Evolutionary conservation across 2,113 vertebrate genomes (phyloP).

Genomic region (Oceanites oceanicus): DNA sequence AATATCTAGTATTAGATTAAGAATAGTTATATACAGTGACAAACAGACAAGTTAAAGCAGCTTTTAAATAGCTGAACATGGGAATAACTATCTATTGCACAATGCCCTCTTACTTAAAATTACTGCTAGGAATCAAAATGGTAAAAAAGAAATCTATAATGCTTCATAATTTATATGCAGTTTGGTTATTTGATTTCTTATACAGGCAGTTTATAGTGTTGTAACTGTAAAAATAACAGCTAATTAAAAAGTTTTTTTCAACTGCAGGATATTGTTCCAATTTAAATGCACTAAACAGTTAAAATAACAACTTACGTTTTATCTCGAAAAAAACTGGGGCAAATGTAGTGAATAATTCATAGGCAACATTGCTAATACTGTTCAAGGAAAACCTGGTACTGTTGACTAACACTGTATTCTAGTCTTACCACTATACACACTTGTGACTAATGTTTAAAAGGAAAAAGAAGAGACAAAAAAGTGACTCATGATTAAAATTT

Average conservation of each 20-base stretch:
- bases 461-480: slow-evolving; percentile 49
- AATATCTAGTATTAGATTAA: slow-evolving; percentile 78
- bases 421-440: slow-evolving; percentile 51
- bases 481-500: slow-evolving; percentile 71
- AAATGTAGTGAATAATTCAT: slow-evolving; percentile 51
- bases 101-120: slow-evolving; percentile 81
- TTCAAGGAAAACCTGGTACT: slow-evolving; percentile 42
- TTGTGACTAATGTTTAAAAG: slow-evolving; percentile 67
- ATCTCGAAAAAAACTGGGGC: slow-evolving; percentile 39
- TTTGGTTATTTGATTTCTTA: slow-evolving; percentile 78
- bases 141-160: slow-evolving; percentile 69
- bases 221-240: slow-evolving; percentile 66
- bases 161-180: slow-evolving; percentile 71
- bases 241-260: slow-evolving; percentile 44
- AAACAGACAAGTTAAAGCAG: slow-evolving; percentile 81
- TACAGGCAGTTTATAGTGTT: slow-evolving; percentile 79
- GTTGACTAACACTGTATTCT: slow-evolving; percentile 56
- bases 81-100: slow-evolving; percentile 85
- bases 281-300: slow-evolving; percentile 62
- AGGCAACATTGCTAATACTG: slow-evolving; percentile 57
- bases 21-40: slow-evolving; percentile 80
- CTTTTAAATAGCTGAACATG: slow-evolving; percentile 79
- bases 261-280: slow-evolving; percentile 65
- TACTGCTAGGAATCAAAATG: slow-evolving; percentile 75
- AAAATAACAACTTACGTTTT: slow-evolving; percentile 48